phyloP scores from a whole-genome alignment of 2,113 vertebrate species.

The Colius striatus region DNA sequence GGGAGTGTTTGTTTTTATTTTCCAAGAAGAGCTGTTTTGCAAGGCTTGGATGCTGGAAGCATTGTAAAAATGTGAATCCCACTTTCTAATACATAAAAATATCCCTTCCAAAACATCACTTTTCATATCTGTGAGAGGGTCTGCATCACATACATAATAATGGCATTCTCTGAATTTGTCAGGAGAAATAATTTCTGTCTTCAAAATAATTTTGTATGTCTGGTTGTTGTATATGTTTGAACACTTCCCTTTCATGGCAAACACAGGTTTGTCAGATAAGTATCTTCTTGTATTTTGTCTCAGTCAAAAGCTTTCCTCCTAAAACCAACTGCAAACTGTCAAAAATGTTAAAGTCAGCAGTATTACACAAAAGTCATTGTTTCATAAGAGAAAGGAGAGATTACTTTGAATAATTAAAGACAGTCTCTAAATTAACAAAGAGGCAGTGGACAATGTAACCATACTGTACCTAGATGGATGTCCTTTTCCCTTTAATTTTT shows the following conservation, averaged over 20 bases:
- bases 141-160: slow-evolving; percentile 5
- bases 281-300: neutral
- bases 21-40: slow-evolving; percentile 8
- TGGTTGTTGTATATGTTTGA: neutral
- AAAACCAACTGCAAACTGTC: neutral
- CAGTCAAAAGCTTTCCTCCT: neutral
- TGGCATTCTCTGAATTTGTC: neutral
- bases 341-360: slow-evolving; percentile 25
- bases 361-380: neutral
- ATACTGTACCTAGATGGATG: neutral
- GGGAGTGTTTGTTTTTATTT: slow-evolving; percentile 3
- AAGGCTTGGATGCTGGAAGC: neutral
- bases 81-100: slow-evolving; percentile 43
- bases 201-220: neutral
- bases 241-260: neutral
- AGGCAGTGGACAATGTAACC: slow-evolving; percentile 10
- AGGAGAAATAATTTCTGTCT: neutral
- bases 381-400: neutral
- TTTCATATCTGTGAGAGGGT: neutral
- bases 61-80: neutral
- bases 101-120: neutral
- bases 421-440: slow-evolving; percentile 8
- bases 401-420: slow-evolving; percentile 37
- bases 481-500: neutral
- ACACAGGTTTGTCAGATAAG: neutral